phyloP scores from a whole-genome alignment of 2,113 vertebrate species.

The Otolemur garnettii region DNA sequence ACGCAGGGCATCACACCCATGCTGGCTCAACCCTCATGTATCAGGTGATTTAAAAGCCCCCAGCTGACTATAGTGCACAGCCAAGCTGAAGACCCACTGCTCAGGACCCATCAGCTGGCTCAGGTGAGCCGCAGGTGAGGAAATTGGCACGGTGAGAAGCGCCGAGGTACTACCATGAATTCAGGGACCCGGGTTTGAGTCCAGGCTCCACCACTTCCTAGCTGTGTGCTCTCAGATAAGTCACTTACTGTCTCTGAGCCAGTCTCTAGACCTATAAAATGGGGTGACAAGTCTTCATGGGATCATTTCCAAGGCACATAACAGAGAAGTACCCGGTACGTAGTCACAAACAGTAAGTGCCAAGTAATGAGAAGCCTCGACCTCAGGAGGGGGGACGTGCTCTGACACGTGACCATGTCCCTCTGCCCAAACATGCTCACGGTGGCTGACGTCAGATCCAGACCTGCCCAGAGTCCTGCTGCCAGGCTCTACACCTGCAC shows the following conservation, averaged over 20 bases:
- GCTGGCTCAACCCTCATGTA: no score
- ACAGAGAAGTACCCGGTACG: rapidly evolving
- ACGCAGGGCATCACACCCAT: rapidly evolving
- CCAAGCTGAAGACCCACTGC: background rate
- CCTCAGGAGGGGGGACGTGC: rapidly evolving
- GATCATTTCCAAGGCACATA: background rate
- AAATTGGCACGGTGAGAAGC: background rate
- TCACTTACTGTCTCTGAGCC: background rate
- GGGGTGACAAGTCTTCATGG: background rate
- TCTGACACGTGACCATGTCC: rapidly evolving
- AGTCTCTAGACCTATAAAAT: background rate
- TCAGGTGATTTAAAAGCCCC: background rate
- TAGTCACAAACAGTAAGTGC: background rate
- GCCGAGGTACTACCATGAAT: rapidly evolving
- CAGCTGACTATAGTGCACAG: background rate
- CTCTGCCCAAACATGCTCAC: background rate
- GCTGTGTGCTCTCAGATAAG: background rate
- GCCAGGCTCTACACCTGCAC: background rate
- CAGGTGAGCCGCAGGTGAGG: background rate
- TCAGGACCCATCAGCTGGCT: rapidly evolving
- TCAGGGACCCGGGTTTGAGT: rapidly evolving
- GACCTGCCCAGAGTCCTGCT: background rate
- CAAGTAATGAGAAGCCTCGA: rapidly evolving
- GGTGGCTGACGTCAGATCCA: background rate
- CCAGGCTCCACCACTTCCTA: background rate